phyloP scores from a whole-genome alignment of 2,113 vertebrate species.

The Tricholaema leucomelas region DNA sequence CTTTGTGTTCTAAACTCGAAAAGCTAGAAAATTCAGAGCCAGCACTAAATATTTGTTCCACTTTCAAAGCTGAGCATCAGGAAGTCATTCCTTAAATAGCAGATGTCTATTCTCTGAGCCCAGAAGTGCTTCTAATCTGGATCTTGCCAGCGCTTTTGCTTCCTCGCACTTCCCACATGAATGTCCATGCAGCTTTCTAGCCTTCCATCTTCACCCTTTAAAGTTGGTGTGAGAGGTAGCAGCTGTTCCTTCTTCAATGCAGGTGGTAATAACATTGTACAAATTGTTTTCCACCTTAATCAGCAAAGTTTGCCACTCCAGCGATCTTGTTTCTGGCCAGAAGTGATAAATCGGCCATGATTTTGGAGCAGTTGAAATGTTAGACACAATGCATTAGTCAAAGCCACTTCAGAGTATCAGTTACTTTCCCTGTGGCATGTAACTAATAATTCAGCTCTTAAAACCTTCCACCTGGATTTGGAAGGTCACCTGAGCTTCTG shows the following conservation, averaged over 20 bases:
- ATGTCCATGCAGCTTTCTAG: not conserved
- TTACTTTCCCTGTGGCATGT: slow-evolving; percentile 52
- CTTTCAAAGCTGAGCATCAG: slow-evolving; percentile 28
- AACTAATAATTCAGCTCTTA: slow-evolving; percentile 60
- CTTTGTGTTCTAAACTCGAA: not conserved
- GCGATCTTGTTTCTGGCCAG: slow-evolving; percentile 41
- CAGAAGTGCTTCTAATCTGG: not conserved
- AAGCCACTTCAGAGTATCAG: slow-evolving; percentile 47
- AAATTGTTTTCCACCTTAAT: slow-evolving; percentile 24
- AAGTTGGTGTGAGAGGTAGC: not conserved
- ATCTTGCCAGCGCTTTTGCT: not conserved
- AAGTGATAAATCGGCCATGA: slow-evolving; percentile 24
- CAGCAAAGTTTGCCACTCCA: not conserved
- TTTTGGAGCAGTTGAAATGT: slow-evolving; percentile 52
- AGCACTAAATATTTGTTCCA: slow-evolving; percentile 8
- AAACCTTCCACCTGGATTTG: slow-evolving; percentile 51
- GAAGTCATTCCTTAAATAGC: slow-evolving; percentile 13
- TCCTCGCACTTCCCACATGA: not conserved
- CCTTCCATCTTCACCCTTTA: not conserved
- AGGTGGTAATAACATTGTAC: not conserved
- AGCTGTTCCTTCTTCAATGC: slow-evolving; percentile 13
- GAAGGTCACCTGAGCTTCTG: slow-evolving; percentile 49
- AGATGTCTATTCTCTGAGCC: not conserved
- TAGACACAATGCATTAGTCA: slow-evolving; percentile 49
- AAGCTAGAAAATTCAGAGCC: not conserved